These are phyloP conservation scores for Pachypsylla venusta DNA, from an alignment of 1,140 invertebrate genomes.

Conservation along the genomic window DNA sequence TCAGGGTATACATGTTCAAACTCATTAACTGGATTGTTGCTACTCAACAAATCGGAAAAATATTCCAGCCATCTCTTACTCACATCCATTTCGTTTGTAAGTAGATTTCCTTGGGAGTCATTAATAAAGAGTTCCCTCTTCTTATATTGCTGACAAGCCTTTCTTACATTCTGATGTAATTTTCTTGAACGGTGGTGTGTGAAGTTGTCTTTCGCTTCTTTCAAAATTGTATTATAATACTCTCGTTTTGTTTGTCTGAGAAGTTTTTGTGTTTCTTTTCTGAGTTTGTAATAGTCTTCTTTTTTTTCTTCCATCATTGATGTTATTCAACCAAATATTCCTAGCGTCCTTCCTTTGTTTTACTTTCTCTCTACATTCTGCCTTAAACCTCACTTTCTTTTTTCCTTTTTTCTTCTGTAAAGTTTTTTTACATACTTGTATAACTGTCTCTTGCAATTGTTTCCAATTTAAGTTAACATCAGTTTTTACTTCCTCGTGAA, in stretches of 20 bases:
- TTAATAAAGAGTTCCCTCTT: not conserved
- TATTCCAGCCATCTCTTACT: not conserved
- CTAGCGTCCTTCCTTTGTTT: conserved; percentile 12
- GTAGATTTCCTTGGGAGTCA: not conserved
- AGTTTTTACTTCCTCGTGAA: no score
- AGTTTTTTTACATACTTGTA: no score
- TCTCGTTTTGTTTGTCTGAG: not conserved
- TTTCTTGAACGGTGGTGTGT: not conserved
- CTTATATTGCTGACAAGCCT: not conserved
- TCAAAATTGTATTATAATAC: not conserved
- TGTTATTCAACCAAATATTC: conserved; percentile 5
- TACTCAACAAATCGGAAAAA: not conserved
- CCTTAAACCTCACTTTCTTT: conserved; percentile 19
- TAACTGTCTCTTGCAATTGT: no score
- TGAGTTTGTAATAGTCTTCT: conserved; percentile 11
- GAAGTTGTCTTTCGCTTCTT: not conserved
- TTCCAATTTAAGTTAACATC: no score
- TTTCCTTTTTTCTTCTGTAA: conserved; percentile 9
- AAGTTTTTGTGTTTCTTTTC: not conserved
- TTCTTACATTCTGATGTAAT: not conserved
- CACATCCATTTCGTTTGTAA: not conserved
- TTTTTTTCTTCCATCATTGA: not conserved
- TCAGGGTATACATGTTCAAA: not conserved
- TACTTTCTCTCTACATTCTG: conserved; percentile 15
- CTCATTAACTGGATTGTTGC: not conserved